Percentiles rank a stretch among this genome's conserved stretches.
Conservation (phyloP, 1,140 invertebrate species). For the Hyphantria cunea region DNA sequence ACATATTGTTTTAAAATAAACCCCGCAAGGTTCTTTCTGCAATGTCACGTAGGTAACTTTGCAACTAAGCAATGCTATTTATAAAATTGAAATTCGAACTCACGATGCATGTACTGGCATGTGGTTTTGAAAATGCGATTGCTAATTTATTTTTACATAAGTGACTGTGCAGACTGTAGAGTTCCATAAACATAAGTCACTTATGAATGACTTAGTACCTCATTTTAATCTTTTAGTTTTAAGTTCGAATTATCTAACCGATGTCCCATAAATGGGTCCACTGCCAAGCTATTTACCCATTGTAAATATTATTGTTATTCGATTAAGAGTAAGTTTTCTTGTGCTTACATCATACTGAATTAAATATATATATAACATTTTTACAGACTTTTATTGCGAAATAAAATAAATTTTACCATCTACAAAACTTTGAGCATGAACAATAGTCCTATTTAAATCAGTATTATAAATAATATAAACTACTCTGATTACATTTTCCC, state of each 20-base stretch:
- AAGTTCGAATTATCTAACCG: background rate
- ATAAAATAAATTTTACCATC: background rate
- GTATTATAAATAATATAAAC: too few relatives aligned
- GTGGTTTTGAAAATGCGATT: too few relatives aligned
- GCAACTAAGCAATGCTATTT: background rate
- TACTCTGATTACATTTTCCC: too few relatives aligned
- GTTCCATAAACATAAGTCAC: background rate
- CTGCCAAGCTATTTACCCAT: constrained; percentile 15
- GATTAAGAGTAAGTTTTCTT: constrained; percentile 10
- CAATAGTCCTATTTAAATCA: too few relatives aligned
- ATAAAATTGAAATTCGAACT: background rate
- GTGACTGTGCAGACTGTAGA: background rate
- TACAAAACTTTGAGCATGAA: too few relatives aligned
- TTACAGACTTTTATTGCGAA: background rate
- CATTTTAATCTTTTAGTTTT: constrained; percentile 8
- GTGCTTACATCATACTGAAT: constrained; percentile 15
- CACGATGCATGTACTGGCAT: background rate
- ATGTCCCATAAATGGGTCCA: constrained; percentile 8
- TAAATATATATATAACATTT: constrained; percentile 20
- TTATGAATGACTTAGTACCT: constrained; percentile 8
- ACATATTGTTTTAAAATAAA: constrained; percentile 26
- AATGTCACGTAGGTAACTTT: background rate
- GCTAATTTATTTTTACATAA: too few relatives aligned
- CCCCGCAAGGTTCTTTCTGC: background rate
- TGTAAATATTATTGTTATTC: constrained; percentile 35